Evolutionary conservation across 2,888 invertebrate genomes (phyloP).

Genomic region (Metalampra italica): DNA sequence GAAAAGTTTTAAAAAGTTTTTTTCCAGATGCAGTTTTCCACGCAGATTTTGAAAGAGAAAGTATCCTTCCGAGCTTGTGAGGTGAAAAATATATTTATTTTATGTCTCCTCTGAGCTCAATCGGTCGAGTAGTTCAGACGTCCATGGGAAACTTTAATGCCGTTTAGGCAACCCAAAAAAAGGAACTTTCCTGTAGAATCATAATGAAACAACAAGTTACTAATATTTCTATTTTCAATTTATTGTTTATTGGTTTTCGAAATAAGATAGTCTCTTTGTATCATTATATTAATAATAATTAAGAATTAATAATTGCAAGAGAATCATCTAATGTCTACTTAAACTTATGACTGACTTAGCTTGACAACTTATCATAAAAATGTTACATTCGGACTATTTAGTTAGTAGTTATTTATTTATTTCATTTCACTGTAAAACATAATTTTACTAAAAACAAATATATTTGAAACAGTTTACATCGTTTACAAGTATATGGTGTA

Average conservation of each 20-base stretch:
- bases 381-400: constrained; percentile 25
- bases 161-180: background rate
- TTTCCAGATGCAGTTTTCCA: too few relatives aligned
- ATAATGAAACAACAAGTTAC: constrained; percentile 58
- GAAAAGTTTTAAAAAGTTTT: too few relatives aligned
- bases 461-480: background rate
- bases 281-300: constrained; percentile 58
- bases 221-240: constrained; percentile 74
- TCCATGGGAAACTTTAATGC: too few relatives aligned
- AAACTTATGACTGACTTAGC: constrained; percentile 57
- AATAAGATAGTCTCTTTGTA: constrained; percentile 65
- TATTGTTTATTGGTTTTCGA: constrained; percentile 74
- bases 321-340: constrained; percentile 69
- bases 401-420: too few relatives aligned
- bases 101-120: too few relatives aligned
- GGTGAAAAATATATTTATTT: too few relatives aligned
- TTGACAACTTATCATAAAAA: constrained; percentile 42
- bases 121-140: too few relatives aligned
- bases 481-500: too few relatives aligned
- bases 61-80: too few relatives aligned
- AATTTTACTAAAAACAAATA: too few relatives aligned
- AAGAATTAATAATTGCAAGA: constrained; percentile 67
- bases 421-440: too few relatives aligned
- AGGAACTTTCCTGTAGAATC: background rate
- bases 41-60: too few relatives aligned